Conservation (phyloP, 2,888 invertebrate species). For the Tetramorium bicarinatum region DNA sequence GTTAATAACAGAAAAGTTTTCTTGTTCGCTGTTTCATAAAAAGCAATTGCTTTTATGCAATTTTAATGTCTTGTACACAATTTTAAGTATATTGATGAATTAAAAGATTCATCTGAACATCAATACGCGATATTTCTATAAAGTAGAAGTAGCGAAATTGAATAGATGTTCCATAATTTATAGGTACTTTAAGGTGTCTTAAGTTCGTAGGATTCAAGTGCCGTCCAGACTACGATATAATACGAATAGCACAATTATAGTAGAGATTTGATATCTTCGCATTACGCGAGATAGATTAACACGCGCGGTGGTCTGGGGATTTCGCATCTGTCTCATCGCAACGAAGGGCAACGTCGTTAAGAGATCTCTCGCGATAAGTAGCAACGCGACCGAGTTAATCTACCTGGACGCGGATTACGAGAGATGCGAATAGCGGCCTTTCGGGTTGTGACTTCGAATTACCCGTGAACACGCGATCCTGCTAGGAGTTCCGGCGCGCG, state of each 20-base stretch:
- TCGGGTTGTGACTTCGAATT: slow-evolving; percentile 19
- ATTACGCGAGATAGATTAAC: neutral
- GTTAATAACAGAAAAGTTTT: neutral
- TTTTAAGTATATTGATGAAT: neutral
- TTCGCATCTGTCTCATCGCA: neutral
- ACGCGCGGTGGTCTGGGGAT: neutral
- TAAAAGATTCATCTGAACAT: neutral
- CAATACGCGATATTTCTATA: neutral
- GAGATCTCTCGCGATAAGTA: slow-evolving; percentile 33
- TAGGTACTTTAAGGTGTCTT: neutral
- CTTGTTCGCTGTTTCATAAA: neutral
- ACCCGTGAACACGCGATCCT: slow-evolving; percentile 32
- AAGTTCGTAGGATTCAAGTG: neutral
- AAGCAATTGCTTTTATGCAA: neutral
- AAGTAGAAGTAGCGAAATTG: neutral
- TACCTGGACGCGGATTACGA: slow-evolving; percentile 10
- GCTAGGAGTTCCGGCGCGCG: slow-evolving; percentile 8
- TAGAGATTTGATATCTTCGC: slow-evolving; percentile 6
- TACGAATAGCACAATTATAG: neutral
- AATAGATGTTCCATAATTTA: neutral
- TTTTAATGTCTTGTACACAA: neutral
- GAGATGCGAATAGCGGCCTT: slow-evolving; percentile 6
- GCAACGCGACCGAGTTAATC: slow-evolving; percentile 12
- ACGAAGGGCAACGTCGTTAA: slow-evolving; percentile 1
- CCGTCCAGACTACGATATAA: neutral